Evolutionary conservation across 2,888 invertebrate species (phyloP).

Genomic region (Scaptomyza parva): DNA sequence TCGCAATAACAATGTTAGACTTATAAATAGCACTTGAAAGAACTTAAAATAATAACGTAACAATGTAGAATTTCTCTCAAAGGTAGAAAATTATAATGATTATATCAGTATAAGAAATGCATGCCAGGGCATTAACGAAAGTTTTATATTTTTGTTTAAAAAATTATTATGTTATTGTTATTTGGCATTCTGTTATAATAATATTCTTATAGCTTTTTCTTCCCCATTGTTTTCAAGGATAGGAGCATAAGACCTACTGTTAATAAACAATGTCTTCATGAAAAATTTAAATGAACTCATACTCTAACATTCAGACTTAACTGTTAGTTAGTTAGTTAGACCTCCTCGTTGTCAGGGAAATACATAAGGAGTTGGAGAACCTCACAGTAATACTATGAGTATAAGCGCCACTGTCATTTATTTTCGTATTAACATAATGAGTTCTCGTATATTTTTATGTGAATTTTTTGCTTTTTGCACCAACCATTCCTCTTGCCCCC

Average conservation of each 20-base stretch:
- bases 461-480: conserved; percentile 73
- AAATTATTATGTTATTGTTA: no score
- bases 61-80: no score
- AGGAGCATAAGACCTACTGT: background rate
- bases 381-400: conserved; percentile 41
- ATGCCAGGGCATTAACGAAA: no score
- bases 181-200: no score
- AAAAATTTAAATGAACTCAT: background rate
- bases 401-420: conserved; percentile 81
- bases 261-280: background rate
- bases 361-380: conserved; percentile 25
- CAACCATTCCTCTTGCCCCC: conserved; percentile 22
- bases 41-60: no score
- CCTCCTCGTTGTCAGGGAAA: background rate
- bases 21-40: no score
- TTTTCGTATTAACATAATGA: conserved; percentile 83
- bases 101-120: no score
- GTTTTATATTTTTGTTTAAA: no score
- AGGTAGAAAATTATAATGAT: no score
- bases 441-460: conserved; percentile 82
- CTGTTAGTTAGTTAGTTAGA: conserved; percentile 9
- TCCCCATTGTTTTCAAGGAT: background rate
- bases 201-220: no score
- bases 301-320: conserved; percentile 5
- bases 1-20: background rate